Percentiles rank a stretch among this genome's conserved stretches.
Evolutionary conservation across 2,888 invertebrate genomes (phyloP).

Genomic region (Dynastes hyllus): DNA sequence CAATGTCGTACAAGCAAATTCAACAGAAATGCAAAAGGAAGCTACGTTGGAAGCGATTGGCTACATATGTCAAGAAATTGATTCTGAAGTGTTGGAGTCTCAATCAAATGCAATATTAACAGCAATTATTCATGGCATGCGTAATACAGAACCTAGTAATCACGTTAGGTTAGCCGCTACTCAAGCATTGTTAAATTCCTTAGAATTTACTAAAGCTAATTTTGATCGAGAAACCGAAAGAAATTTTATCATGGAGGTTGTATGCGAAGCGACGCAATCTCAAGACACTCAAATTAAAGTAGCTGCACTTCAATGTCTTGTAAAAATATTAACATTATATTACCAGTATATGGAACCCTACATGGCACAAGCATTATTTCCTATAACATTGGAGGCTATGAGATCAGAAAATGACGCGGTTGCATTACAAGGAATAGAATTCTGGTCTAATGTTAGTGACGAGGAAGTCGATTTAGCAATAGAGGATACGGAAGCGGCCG

Average conservation of each 20-base stretch:
- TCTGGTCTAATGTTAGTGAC: conserved; percentile 99
- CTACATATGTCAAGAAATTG: conserved; percentile 98
- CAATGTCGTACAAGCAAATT: conserved; percentile 90
- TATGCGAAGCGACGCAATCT: conserved; percentile 98
- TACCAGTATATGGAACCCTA: conserved; percentile 99
- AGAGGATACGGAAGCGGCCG: conserved; percentile 95
- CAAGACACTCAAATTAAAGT: conserved; percentile 93
- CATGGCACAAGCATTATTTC: conserved; percentile 98
- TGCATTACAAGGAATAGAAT: conserved; percentile 98
- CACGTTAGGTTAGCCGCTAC: conserved; percentile 98
- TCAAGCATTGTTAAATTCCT: conserved; percentile 95
- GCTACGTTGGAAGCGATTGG: conserved; percentile 98
- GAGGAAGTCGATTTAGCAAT: conserved; percentile 97
- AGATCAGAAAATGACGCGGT: conserved; percentile 97
- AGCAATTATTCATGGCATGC: conserved; percentile 99
- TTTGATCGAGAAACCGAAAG: conserved; percentile 98
- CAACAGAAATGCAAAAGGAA: conserved; percentile 96
- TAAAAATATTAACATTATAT: conserved; percentile 97
- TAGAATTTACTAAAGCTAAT: conserved; percentile 99
- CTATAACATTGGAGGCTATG: conserved; percentile 99
- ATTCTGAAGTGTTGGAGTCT: conserved; percentile 91
- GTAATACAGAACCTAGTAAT: conserved; percentile 92
- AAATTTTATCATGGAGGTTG: conserved; percentile 98
- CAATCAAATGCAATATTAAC: conserved; percentile 98
- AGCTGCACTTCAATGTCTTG: conserved; percentile 97